Base-by-base conservation (phyloP, 2,113 vertebrate species). In the Ciconia maguari region DNA sequence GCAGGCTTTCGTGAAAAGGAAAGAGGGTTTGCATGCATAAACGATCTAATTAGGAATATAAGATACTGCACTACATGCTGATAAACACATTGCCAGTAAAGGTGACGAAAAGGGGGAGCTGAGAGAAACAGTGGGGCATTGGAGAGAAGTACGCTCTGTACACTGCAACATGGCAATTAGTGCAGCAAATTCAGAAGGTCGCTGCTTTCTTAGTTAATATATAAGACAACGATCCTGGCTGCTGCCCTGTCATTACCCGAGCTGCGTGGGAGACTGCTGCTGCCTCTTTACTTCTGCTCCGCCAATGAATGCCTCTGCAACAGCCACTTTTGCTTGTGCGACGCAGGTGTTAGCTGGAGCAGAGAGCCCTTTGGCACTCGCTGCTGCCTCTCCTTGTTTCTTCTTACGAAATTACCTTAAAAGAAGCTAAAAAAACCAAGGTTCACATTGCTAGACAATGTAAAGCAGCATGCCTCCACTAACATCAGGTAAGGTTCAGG, bases 91-190 rank as follows among this genome's bases (percentile, higher is more conserved):
- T 54, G 36, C 48, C 42, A 66, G 49, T 13, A n/a, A 62, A 80
- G n/a, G 62, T 52, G 87, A 34, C 60, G 60, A 46, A 72, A 74
- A 62, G 7, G 19, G 49, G 42, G 34, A 90, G 60, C 48, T 49
- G 62, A 48, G 44, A 85, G 77, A 87, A 94, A 30, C 0, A 0
- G 30, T 0, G 1, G 49, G 49, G 34, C 36, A 10, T 0, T 20
- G 57, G 58, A 64, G 58, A 62, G 70, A 57, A 49, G 70, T 22
- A 29, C 6, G 1, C 13, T 52, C 41, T 55, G 70, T 19, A 32
- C 57, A 0, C 38, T 41, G 44, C 88, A 85, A 14, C 41, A 11
- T 6, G 46, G 68, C 88, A 61, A 30, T 48, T 44, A 55, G 62
- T 12, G 60, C 78, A 48, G 78, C 46, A 38, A n/a, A 80, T 72